phyloP scores from a whole-genome alignment of 2,797 vertebrate species.

The Alcedo atthis region DNA sequence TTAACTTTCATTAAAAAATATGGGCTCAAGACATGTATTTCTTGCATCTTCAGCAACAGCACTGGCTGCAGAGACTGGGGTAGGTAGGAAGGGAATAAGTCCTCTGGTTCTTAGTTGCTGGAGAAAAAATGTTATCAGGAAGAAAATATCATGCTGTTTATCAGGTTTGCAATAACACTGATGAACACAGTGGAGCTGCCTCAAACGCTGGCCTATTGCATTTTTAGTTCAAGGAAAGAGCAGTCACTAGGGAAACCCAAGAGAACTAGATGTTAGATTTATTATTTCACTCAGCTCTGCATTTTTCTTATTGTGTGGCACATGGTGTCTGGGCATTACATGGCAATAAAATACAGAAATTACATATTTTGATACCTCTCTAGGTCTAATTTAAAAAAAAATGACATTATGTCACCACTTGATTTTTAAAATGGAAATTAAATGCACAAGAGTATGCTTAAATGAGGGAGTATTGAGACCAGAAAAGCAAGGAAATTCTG shows the following conservation, averaged over 20 bases:
- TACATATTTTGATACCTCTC: constrained; percentile 39
- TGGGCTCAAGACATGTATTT: not conserved
- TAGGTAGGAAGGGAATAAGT: not conserved
- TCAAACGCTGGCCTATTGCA: constrained; percentile 5
- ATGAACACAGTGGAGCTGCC: constrained; percentile 38
- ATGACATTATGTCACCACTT: constrained; percentile 20
- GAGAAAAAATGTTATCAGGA: not conserved
- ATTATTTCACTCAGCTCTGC: constrained; percentile 31
- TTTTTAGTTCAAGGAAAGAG: constrained; percentile 54
- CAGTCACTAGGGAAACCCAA: constrained; percentile 43
- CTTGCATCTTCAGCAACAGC: not conserved
- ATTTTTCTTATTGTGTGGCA: constrained; percentile 53
- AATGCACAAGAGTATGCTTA: constrained; percentile 36
- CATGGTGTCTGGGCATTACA: constrained; percentile 41
- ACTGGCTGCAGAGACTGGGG: not conserved
- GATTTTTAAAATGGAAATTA: constrained; percentile 68
- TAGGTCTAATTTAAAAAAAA: constrained; percentile 38
- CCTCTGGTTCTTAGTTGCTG: constrained; percentile 8
- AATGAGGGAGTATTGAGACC: not conserved
- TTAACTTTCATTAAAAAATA: not conserved
- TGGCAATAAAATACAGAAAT: constrained; percentile 46
- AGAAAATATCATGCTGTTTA: not conserved
- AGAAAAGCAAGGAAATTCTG: constrained; percentile 59
- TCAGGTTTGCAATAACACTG: constrained; percentile 43
- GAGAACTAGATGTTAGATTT: constrained; percentile 46